Conservation (phyloP, 2,113 vertebrate species). For the Nerophis lumbriciformis region DNA sequence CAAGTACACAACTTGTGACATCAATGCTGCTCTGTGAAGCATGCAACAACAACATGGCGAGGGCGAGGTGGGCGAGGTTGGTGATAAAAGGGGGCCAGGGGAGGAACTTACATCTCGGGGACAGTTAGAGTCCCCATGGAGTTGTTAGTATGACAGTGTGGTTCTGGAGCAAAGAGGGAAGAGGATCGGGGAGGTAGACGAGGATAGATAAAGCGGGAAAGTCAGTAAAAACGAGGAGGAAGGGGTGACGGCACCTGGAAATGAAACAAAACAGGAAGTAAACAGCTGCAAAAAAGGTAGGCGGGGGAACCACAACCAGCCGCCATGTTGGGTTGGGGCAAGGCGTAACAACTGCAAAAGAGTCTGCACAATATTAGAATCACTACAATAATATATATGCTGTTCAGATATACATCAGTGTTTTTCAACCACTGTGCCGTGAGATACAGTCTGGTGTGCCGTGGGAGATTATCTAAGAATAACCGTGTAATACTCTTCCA, state of each 20-base stretch:
- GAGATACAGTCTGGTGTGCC: no score
- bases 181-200: conserved; percentile 34
- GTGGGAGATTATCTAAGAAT: no score
- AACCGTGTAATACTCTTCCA: no score
- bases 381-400: not conserved
- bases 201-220: conserved; percentile 45
- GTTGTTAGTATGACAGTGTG: conserved; percentile 99
- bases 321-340: not conserved
- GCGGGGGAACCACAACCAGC: not conserved
- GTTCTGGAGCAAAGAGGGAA: conserved; percentile 85
- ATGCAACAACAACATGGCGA: conserved; percentile 56
- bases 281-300: no score
- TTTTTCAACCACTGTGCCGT: no score
- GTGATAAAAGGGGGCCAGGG: conserved; percentile 57
- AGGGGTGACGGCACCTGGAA: conserved; percentile 39
- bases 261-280: conserved; percentile 18
- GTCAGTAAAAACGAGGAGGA: conserved; percentile 47
- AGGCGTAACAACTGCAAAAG: not conserved
- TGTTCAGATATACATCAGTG: not conserved
- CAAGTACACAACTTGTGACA: conserved; percentile 34
- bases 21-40: conserved; percentile 61
- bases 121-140: conserved; percentile 98
- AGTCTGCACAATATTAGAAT: not conserved
- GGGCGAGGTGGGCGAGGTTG: conserved; percentile 22
- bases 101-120: conserved; percentile 93